Evolutionary conservation across 2,888 invertebrate genomes (phyloP).

Genomic region (Oligia strigilis): DNA sequence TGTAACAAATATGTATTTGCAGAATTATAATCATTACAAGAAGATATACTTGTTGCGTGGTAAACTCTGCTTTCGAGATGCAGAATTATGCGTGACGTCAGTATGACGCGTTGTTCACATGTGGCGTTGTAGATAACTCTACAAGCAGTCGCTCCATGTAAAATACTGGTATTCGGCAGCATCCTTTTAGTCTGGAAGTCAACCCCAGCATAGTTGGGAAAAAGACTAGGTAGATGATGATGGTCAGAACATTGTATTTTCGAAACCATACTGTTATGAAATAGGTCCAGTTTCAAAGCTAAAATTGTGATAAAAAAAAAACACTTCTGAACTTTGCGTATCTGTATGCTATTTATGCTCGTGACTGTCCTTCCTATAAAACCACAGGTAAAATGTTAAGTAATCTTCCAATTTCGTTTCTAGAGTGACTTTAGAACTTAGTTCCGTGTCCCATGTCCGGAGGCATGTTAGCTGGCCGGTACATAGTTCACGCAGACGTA

Average conservation of each 20-base stretch:
- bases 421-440: conserved; percentile 11
- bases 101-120: too few species aligned
- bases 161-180: background rate
- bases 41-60: too few species aligned
- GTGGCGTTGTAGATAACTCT: too few species aligned
- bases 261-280: background rate
- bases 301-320: too few species aligned
- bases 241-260: background rate
- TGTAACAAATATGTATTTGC: too few species aligned
- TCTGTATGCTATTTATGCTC: too few species aligned
- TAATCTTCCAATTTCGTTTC: conserved; percentile 2
- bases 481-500: conserved; percentile 32
- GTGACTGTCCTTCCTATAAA: background rate
- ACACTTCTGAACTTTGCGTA: background rate
- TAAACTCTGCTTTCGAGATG: too few species aligned
- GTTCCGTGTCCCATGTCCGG: conserved; percentile 8
- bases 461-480: conserved; percentile 40
- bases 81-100: too few species aligned
- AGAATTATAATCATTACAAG: too few species aligned
- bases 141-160: background rate
- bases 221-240: too few species aligned
- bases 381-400: background rate
- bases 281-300: background rate
- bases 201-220: background rate
- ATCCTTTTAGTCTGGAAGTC: background rate